Evolutionary conservation across 2,888 invertebrate genomes (phyloP).

Genomic region (Lamellibrachia satsuma): DNA sequence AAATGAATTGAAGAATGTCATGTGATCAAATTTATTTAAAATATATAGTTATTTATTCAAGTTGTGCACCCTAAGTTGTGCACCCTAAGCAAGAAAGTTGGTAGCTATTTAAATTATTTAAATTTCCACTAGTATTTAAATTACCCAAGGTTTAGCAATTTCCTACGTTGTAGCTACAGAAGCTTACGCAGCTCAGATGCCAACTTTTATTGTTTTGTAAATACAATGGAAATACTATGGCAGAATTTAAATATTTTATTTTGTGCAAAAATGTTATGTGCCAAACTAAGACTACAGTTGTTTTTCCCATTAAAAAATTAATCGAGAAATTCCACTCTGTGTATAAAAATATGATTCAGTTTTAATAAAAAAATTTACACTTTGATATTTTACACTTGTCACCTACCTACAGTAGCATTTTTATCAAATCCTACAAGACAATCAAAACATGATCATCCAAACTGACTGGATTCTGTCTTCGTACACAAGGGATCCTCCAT

Average conservation of each 20-base stretch:
- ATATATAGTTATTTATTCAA: not conserved
- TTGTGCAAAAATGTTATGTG: not conserved
- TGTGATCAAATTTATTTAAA: not conserved
- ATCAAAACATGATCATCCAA: too few relatives aligned
- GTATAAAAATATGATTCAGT: too few relatives aligned
- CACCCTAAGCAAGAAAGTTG: not conserved
- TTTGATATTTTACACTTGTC: too few relatives aligned
- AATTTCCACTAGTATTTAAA: too few relatives aligned
- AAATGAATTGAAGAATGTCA: not conserved
- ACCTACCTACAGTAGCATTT: too few relatives aligned
- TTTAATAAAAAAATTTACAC: too few relatives aligned
- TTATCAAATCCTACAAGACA: too few relatives aligned
- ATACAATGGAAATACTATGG: not conserved
- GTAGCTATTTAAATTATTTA: not conserved
- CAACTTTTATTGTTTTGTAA: not conserved
- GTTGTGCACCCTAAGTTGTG: not conserved
- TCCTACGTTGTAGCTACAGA: not conserved
- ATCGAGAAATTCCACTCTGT: too few relatives aligned
- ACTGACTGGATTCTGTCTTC: too few relatives aligned
- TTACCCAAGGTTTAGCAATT: too few relatives aligned
- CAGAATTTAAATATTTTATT: not conserved
- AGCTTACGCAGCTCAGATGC: not conserved
- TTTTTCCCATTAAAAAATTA: too few relatives aligned
- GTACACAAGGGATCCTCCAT: too few relatives aligned
- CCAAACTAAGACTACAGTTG: not conserved